Evolutionary conservation across 2,888 invertebrate genomes (phyloP), one percentile per base, ranked within the genome.

Genomic region (Dicranocentrus wangi): DNA sequence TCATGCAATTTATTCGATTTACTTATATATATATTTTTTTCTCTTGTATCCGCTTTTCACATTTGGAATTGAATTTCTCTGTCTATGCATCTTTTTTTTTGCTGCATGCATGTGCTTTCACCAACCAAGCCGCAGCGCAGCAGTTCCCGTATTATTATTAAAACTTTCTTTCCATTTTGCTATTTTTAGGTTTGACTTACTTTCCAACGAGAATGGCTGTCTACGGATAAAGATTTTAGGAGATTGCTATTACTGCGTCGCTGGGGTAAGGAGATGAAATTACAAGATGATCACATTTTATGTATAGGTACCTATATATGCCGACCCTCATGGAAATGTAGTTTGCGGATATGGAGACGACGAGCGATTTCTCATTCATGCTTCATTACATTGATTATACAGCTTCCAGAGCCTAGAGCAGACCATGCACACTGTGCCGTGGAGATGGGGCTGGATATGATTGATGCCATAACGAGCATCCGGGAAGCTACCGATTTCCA

Each of bases 401-500:
- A 83, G 58, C 83, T 97, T 87, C 97, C 97, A 19, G 97, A 97
- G 88, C 93, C 95, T 13, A 91, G 96, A 43, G 93, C 94, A 21
- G 97, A 97, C 90, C 97, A 98, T 89, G 97, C 97, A 53, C 94
- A 94, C 87, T 97, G 96, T 90, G 94, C 95, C 86, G 94, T 94
- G 77, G 94, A 94, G 90, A 94, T 94, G 94, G 94, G 94, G 2
- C 90, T 94, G 81, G 94, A 94, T 88, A 94, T 94, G 94, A 94
- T 94, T 87, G 94, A 94, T 89, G 94, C 94, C 66, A 94, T 94
- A 87, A 94, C 94, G 91, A 94, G 93, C 84, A 95, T 97, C 80
- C 95, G 95, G 82, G 96, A 96, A 89, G 94, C 95, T 60, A 96
- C 96, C 1, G 96, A 96, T 88, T 84, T 86, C 61, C 85, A 80